Conservation (phyloP, 2,888 invertebrate species). For the Fragum sueziense region DNA sequence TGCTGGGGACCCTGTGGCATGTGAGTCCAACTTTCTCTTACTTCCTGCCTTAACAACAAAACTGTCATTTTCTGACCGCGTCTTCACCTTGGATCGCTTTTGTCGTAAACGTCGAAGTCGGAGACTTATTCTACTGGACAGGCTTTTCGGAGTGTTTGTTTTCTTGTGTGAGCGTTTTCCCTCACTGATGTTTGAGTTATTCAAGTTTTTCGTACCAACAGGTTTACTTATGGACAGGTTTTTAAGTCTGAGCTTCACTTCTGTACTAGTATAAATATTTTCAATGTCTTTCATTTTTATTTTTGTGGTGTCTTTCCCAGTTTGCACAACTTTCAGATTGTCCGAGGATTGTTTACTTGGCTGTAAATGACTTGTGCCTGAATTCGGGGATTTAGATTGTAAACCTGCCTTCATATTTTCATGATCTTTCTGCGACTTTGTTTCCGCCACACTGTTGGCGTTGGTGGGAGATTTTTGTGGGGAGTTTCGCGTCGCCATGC, state of each 20-base stretch:
- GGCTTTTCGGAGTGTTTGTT: slow-evolving; percentile 35
- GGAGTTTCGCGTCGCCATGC: slow-evolving; percentile 54
- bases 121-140: slow-evolving; percentile 58
- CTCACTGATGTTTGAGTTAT: slow-evolving; percentile 46
- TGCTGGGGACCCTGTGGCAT: slow-evolving; percentile 40
- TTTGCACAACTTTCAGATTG: slow-evolving; percentile 31
- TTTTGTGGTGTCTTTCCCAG: slow-evolving; percentile 12
- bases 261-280: slow-evolving; percentile 45
- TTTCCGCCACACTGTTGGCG: slow-evolving; percentile 9
- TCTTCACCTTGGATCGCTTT: slow-evolving; percentile 26
- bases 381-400: slow-evolving; percentile 1
- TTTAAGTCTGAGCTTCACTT: slow-evolving; percentile 46
- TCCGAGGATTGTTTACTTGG: slow-evolving; percentile 40
- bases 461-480: slow-evolving; percentile 47
- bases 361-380: slow-evolving; percentile 32
- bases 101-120: slow-evolving; percentile 50
- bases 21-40: slow-evolving; percentile 61
- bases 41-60: slow-evolving; percentile 51
- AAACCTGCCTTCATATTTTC: slow-evolving; percentile 16
- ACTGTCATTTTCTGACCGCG: slow-evolving; percentile 60
- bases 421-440: slow-evolving; percentile 12
- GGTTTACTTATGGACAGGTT: slow-evolving; percentile 39
- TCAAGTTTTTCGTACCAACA: slow-evolving; percentile 32
- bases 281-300: slow-evolving; percentile 51
- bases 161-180: slow-evolving; percentile 37